Base-by-base conservation (phyloP, 1,140 invertebrate species). In the Archivesica marissinica region DNA sequence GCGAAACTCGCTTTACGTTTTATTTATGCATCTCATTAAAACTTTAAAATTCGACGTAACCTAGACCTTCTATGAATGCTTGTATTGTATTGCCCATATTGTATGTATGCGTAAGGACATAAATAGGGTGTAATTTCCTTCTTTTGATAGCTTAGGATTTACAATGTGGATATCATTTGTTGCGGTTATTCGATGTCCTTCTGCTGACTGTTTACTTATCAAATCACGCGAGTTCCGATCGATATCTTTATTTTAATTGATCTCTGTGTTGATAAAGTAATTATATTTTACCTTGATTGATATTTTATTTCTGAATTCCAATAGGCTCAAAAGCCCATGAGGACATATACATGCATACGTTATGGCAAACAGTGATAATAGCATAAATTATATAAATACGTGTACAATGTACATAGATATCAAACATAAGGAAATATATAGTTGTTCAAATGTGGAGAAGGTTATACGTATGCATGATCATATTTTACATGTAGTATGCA, bases 201-300 rank as follows among this genome's bases (percentile, higher is more conserved):
- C 23, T n/a, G 3, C 11, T 17, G 59, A 64, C 38, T 13, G 1
- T 64, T 64, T 64, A 17, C 30, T 25, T 2, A 64, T 64, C 59
- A 64, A 64, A 64, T 64, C 59, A 64, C 59, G 28, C 28, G 56
- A 4, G 52, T 4, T n/a, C n/a, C 28, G 59, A 35, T 64, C 59
- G 59, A 64, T 64, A 64, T 64, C 59, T 35, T 7, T 25, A 64
- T 17, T n/a, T 35, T 64, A 64, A 64, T 35, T 64, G 59, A 64
- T 64, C 30, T n/a, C n/a, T 35, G 13, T 64, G 33, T 64, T 64
- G 59, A 64, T 64, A 64, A 64, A 35, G n/a, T 64, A n/a, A n/a
- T n/a, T n/a, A n/a, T n/a, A n/a, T n/a, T n/a, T n/a, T n/a, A n/a
- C n/a, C n/a, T n/a, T n/a, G n/a, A n/a, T n/a, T n/a, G n/a, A n/a